Evolutionary conservation across 2,797 vertebrate species (phyloP).

Genomic region (Sebastes wilsoni): DNA sequence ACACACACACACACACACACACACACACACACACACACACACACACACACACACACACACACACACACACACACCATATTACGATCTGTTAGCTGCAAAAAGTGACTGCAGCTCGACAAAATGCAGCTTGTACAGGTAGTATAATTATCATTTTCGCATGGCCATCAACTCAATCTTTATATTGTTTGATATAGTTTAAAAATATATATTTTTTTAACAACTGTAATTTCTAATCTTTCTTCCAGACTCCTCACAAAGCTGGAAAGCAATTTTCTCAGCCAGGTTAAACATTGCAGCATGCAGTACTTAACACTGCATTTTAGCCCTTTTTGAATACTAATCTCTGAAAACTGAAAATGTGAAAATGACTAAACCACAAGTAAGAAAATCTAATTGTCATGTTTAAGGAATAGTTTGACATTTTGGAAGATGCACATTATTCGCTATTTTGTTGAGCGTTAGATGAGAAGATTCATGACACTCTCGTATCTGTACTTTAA

Average conservation of each 20-base stretch:
- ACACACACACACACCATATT: background rate
- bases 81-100: background rate
- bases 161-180: background rate
- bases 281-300: background rate
- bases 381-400: background rate
- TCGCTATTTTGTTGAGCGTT: background rate
- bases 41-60: background rate
- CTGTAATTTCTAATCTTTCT: background rate
- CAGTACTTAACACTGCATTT: too few relatives aligned
- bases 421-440: background rate
- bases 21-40: slow-evolving; percentile 4
- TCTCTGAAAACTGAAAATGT: background rate
- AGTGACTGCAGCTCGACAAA: background rate
- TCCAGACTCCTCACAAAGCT: background rate
- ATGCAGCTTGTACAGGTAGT: background rate
- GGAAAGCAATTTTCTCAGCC: background rate
- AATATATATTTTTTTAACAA: background rate
- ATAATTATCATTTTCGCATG: background rate
- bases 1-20: background rate
- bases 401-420: background rate
- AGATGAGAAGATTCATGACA: background rate
- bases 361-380: background rate
- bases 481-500: background rate
- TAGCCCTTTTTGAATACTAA: too few relatives aligned
- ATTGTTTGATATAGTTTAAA: background rate